Base-by-base conservation (phyloP, 2,888 invertebrate species). In the Idaea straminata region DNA sequence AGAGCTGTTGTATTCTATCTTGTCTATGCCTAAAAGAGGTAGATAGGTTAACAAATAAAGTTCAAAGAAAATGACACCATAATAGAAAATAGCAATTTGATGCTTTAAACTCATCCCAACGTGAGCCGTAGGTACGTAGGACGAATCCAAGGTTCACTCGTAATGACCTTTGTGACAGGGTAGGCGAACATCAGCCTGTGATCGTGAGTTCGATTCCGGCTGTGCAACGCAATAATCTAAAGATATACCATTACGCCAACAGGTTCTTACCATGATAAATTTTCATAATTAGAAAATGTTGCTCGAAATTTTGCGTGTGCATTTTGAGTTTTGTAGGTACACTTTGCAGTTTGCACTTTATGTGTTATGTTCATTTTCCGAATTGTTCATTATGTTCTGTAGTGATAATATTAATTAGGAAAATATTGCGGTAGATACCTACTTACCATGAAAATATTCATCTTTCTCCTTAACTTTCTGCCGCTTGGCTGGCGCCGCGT, bases 1-100 rank as follows among this genome's bases (percentile, higher is more conserved):
- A 25, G 25, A 25, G 57, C 93, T 93, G 76, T 93, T 93, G 83
- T 91, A 95, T 66, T 93, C 91, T 67, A 95, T 84, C 72, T 92
- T 93, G 57, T 90, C 91, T 81, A 95, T 89, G 38, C 93, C 95
- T 95, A 73, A 0, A 34, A 13, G 34, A 13, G 10, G 59, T 25
- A 59, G 34, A 10, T 25, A 7, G 34, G 7, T 16, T 10, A 16
- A 10, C 13, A 5, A 25, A 25, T 59, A 25, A 25, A 25, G 25
- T 25, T 25, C 25, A 25, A 25, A 25, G 2, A 25, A 25, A 25
- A 25, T 25, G 25, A 25, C 25, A 25, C 1, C 2, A 25, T 25
- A 25, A 25, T 25, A 3, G 2, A 25, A 25, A 25, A 25, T 25
- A 25, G 3, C 3, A 2, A 25, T 25, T 25, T 25, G 25, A 25